These are phyloP conservation scores for Pentalonia nigronervosa DNA, from an alignment of 1,140 invertebrate genomes.

Conservation along the genomic window DNA sequence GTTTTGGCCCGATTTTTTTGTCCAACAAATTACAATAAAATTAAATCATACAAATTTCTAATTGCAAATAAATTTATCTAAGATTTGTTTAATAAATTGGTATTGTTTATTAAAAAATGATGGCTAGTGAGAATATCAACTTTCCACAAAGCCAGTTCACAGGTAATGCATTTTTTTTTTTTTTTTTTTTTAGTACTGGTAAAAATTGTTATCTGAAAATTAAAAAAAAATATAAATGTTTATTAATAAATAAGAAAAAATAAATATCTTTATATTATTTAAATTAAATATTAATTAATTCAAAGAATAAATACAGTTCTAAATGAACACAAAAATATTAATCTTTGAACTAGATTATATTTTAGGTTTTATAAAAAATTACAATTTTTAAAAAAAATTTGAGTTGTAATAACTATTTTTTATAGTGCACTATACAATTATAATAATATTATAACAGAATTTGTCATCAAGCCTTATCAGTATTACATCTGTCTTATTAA, in stretches of 20 bases:
- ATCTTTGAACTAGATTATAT: neutral
- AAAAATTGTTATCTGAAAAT: slow-evolving; percentile 25
- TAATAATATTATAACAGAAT: neutral
- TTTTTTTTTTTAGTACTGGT: neutral
- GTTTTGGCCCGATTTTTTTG: neutral
- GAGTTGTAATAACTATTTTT: neutral
- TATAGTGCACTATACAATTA: neutral
- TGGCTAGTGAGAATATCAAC: neutral
- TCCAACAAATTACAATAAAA: slow-evolving; percentile 27
- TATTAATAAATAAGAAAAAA: neutral
- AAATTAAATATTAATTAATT: neutral
- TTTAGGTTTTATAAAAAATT: neutral
- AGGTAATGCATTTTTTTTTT: neutral
- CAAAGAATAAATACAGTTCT: too few species aligned
- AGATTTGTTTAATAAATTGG: slow-evolving; percentile 7
- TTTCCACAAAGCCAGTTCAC: neutral
- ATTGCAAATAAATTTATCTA: slow-evolving; percentile 31
- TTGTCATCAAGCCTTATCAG: neutral
- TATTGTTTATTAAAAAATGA: slow-evolving; percentile 17
- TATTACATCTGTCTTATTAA: neutral
- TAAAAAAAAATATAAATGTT: neutral
- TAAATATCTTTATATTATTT: neutral
- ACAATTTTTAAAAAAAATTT: neutral
- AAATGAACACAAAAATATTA: too few species aligned
- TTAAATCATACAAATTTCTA: slow-evolving; percentile 10